Evolutionary conservation across 2,113 vertebrate genomes (phyloP).

Genomic region (Symphodus melops): DNA sequence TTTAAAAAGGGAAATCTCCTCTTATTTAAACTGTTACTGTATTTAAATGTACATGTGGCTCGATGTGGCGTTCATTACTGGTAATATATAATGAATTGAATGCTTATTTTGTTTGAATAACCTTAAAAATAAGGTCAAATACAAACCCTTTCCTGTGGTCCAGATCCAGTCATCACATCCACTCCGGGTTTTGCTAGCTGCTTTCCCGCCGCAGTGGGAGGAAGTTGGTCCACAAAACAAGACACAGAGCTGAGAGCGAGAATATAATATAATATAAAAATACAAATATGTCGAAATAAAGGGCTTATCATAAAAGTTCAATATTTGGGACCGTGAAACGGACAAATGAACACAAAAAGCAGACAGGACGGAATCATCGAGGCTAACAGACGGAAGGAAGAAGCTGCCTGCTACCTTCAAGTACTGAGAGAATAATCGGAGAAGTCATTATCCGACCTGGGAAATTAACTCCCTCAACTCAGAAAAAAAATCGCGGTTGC

Average conservation of each 20-base stretch:
- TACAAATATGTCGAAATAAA: conserved; percentile 18
- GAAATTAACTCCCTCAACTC: background rate
- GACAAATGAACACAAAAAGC: background rate
- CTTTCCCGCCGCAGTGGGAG: conserved; percentile 77
- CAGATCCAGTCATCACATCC: conserved; percentile 36
- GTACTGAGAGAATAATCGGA: background rate
- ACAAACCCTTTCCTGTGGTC: background rate
- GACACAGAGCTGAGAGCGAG: too few relatives aligned
- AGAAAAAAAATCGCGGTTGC: background rate
- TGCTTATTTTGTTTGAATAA: background rate
- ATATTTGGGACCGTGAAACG: conserved; percentile 4
- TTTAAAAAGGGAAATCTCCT: background rate
- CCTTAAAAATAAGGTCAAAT: background rate
- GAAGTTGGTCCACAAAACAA: conserved; percentile 71
- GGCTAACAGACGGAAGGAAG: background rate
- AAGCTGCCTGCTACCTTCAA: background rate
- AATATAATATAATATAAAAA: too few relatives aligned
- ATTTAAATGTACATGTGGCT: accelerated
- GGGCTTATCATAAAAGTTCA: conserved; percentile 1
- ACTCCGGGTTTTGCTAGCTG: conserved; percentile 64
- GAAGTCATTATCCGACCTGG: background rate
- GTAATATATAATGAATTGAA: background rate
- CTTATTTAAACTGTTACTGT: accelerated
- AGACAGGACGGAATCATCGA: background rate
- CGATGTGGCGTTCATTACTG: background rate